Evolutionary conservation across 2,113 vertebrate species (phyloP).

Genomic region (Galbula dea): DNA sequence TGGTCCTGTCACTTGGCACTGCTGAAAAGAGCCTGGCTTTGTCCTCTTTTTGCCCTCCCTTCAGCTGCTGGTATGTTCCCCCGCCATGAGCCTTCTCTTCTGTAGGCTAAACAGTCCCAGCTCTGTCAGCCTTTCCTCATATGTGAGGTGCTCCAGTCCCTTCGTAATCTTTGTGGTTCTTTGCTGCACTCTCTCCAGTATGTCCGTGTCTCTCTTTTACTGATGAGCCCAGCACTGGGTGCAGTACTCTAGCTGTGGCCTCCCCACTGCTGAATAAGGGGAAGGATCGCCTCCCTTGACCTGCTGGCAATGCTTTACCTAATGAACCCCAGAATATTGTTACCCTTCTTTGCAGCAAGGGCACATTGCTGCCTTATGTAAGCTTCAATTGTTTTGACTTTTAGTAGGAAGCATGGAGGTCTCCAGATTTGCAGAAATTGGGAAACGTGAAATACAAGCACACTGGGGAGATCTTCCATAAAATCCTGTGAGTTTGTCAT

Average conservation of each 20-base stretch:
- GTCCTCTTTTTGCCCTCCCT: background rate
- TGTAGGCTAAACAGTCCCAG: background rate
- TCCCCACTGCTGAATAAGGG: background rate
- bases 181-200: background rate
- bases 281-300: background rate
- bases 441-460: background rate
- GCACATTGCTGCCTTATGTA: accelerated
- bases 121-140: background rate
- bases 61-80: too few species aligned
- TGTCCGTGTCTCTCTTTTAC: background rate
- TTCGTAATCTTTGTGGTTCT: background rate
- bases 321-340: background rate
- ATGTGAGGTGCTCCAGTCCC: background rate
- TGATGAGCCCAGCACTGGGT: background rate
- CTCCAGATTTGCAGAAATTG: background rate
- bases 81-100: background rate
- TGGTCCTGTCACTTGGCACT: background rate
- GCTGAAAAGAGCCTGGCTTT: background rate
- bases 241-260: background rate
- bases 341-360: background rate
- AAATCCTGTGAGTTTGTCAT: background rate
- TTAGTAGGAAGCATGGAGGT: background rate
- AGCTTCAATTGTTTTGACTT: background rate
- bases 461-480: background rate
- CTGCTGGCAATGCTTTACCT: background rate